Conservation (phyloP, 2,888 invertebrate genomes). For the Odontothrips loti region DNA sequence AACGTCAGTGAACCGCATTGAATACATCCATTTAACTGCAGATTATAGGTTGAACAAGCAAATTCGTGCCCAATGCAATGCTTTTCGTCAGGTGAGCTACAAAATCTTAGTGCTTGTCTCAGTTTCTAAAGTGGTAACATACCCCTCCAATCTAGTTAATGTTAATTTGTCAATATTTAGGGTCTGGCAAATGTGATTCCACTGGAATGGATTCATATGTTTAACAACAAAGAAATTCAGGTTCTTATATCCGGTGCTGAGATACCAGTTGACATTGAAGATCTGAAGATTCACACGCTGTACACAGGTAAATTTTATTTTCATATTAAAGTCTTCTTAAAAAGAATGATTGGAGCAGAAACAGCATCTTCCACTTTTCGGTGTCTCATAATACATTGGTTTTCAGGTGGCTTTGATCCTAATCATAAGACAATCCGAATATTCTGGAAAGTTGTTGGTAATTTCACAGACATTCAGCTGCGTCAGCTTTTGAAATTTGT, state of each 20-base stretch:
- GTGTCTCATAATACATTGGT: constrained; percentile 25
- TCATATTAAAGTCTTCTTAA: constrained; percentile 30
- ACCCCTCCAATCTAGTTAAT: no score
- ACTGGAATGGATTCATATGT: constrained; percentile 90
- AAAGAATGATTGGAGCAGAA: no score
- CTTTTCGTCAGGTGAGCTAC: constrained; percentile 60
- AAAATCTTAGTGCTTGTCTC: no score
- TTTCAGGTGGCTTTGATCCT: constrained; percentile 70
- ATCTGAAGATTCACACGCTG: constrained; percentile 79
- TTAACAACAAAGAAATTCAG: constrained; percentile 90
- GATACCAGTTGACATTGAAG: constrained; percentile 87
- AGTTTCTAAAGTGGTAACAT: no score
- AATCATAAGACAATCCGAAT: constrained; percentile 78
- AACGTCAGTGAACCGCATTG: constrained; percentile 85
- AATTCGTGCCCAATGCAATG: constrained; percentile 77
- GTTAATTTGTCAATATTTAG: constrained; percentile 45
- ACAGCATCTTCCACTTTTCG: no score
- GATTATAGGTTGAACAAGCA: constrained; percentile 93
- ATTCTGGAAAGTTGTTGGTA: constrained; percentile 86
- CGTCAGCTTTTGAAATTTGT: constrained; percentile 93
- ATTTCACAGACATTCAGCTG: constrained; percentile 77
- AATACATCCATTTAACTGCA: constrained; percentile 94
- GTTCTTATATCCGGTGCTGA: constrained; percentile 94
- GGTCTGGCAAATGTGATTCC: constrained; percentile 89
- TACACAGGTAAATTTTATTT: constrained; percentile 62